Percentiles rank a stretch among this genome's conserved stretches.
phyloP scores from a whole-genome alignment of 2,888 invertebrate genomes.

The Brassicogethes aeneus region DNA sequence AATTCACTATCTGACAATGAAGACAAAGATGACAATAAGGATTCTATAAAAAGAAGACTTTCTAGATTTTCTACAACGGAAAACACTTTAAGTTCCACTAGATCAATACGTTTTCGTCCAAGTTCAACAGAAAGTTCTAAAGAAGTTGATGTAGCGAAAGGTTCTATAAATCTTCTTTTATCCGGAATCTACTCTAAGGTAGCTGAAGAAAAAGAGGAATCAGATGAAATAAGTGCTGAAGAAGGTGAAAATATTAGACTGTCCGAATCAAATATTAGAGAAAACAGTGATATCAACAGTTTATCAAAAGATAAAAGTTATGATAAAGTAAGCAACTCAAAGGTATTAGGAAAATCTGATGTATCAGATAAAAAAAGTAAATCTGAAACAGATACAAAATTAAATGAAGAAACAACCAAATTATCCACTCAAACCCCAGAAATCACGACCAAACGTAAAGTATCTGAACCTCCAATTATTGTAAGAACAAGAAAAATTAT shows the following conservation, averaged over 20 bases:
- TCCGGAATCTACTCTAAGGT: conserved; percentile 8
- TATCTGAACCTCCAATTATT: conserved; percentile 9
- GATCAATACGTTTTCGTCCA: not conserved
- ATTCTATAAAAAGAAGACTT: not conserved
- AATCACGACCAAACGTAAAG: conserved; percentile 8
- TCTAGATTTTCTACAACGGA: conserved; percentile 5
- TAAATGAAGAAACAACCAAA: not conserved
- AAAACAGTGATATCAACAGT: conserved; percentile 33
- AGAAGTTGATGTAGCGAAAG: no score
- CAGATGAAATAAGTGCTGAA: conserved; percentile 22
- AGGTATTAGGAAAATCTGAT: conserved; percentile 11
- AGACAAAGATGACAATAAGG: not conserved
- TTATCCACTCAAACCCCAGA: conserved; percentile 1
- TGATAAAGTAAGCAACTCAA: conserved; percentile 10
- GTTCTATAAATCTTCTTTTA: not conserved
- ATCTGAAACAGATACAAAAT: not conserved
- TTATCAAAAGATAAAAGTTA: not conserved
- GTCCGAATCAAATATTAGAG: conserved; percentile 39
- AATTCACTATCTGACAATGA: conserved; percentile 5
- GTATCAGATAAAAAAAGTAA: conserved; percentile 2
- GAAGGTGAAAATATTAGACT: conserved; percentile 40
- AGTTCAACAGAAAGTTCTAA: no score
- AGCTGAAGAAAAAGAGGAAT: conserved; percentile 12
- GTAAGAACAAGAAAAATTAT: conserved; percentile 34
- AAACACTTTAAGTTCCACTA: conserved; percentile 4